Base-by-base conservation (phyloP, 1,140 invertebrate species). In the Colletes gigas region DNA sequence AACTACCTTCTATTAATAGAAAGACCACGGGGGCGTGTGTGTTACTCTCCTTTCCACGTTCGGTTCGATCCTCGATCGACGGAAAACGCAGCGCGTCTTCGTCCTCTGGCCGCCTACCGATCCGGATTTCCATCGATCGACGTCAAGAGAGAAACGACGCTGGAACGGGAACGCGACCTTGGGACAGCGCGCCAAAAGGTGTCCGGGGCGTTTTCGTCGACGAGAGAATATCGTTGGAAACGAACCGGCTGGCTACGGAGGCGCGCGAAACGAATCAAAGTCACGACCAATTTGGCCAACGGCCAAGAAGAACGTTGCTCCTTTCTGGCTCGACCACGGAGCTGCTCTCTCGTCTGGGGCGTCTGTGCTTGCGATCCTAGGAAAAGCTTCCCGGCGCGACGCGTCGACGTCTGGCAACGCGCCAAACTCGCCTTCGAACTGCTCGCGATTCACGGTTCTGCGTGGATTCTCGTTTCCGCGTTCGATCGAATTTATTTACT, bases 1-100 rank as follows among this genome's bases (percentile, higher is more conserved):
- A 86, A 87, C 80, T 68, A 66, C 41, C 78, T 78, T 80, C 84
- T 88, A 88, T 88, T 88, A 88, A 89, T 88, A 88, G 88, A 88
- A 82, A 72, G 72, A 59, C 39, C 67, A 81, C 70, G 87, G 74
- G 84, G 84, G 88, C 84, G 88, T 78, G 30, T 78, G 30, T 2
- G 15, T n/a, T 50, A 82, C 72, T 73, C 63, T 59, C 68, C 72
- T 87, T 84, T 82, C 57, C 52, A 82, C 55, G 81, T 73, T 65
- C 54, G 39, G 50, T 79, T 65, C 73, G 84, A 83, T 55, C 82
- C 57, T 39, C 41, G 57, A 55, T 39, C 71, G 68, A 68, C 39
- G 30, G 59, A 60, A 67, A 79, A 30, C 30, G 30, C 2, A 2
- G 30, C 30, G 30, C 30, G 30, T 30, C 30, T 30, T 30, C 30